A percentile compares a stretch with the other conserved stretches of the same genome.
Conservation (phyloP, 2,888 invertebrate genomes). For the Hesperia comma region DNA sequence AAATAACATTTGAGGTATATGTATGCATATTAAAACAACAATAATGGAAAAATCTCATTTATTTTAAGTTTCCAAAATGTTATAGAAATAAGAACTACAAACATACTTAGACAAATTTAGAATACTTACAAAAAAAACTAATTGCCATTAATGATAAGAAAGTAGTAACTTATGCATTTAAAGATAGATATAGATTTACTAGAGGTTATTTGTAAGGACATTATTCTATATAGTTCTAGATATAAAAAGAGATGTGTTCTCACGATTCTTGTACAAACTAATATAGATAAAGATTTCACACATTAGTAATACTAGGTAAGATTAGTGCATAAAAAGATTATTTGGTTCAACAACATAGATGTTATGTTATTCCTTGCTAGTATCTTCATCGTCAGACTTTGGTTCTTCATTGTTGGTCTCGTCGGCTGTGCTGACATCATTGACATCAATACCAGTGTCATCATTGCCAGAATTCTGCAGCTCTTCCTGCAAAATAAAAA, state of each 20-base stretch:
- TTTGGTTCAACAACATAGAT: not conserved
- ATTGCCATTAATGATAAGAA: not conserved
- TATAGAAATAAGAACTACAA: not conserved
- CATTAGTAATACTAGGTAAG: not conserved
- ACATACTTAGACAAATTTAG: slow-evolving; percentile 3
- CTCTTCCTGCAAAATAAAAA: slow-evolving; percentile 77
- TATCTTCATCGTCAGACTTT: slow-evolving; percentile 38
- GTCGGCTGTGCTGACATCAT: slow-evolving; percentile 77
- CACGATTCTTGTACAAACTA: not conserved
- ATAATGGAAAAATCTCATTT: not conserved
- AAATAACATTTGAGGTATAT: too few relatives aligned
- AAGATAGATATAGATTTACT: not conserved
- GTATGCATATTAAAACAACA: not conserved
- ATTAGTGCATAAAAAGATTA: slow-evolving; percentile 11
- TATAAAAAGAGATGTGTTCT: too few relatives aligned
- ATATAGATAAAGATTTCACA: not conserved
- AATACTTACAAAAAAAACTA: not conserved
- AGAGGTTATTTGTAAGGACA: not conserved
- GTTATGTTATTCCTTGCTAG: slow-evolving; percentile 44
- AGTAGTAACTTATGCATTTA: not conserved
- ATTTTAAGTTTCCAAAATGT: slow-evolving; percentile 11
- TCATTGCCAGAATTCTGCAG: slow-evolving; percentile 85
- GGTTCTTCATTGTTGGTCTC: slow-evolving; percentile 55
- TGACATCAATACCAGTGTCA: slow-evolving; percentile 80
- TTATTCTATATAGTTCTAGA: not conserved